These are phyloP conservation scores for Isichthys henryi DNA, from an alignment of 2,113 vertebrate genomes.

Conservation along the genomic window DNA sequence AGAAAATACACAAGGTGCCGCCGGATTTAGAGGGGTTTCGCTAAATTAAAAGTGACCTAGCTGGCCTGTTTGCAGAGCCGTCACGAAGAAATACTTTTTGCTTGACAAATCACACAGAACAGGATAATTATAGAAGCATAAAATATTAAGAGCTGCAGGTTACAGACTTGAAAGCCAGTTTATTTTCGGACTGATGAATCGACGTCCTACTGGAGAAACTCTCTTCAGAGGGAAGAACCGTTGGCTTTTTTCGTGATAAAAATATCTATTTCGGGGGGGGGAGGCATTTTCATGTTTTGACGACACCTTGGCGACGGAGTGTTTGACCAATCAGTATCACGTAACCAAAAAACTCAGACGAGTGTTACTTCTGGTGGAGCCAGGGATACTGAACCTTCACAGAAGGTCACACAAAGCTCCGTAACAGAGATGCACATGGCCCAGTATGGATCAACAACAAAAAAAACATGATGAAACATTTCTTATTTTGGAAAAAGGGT, in stretches of 20 bases:
- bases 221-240: neutral
- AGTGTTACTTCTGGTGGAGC: neutral
- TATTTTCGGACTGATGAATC: neutral
- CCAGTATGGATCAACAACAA: neutral
- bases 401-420: neutral
- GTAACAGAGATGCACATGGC: neutral
- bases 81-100: neutral
- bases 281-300: neutral
- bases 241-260: neutral
- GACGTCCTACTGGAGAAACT: neutral
- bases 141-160: neutral
- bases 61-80: neutral
- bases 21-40: neutral
- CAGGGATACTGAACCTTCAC: neutral
- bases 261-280: no score
- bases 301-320: neutral
- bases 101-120: neutral
- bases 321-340: neutral
- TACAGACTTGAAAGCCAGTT: neutral
- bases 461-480: neutral
- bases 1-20: neutral
- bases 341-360: neutral
- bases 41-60: neutral
- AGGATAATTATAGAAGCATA: neutral
- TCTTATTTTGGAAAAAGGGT: neutral